These are phyloP conservation scores for Tetramorium parvispinum DNA, from an alignment of 1,140 invertebrate genomes.

Conservation along the genomic window DNA sequence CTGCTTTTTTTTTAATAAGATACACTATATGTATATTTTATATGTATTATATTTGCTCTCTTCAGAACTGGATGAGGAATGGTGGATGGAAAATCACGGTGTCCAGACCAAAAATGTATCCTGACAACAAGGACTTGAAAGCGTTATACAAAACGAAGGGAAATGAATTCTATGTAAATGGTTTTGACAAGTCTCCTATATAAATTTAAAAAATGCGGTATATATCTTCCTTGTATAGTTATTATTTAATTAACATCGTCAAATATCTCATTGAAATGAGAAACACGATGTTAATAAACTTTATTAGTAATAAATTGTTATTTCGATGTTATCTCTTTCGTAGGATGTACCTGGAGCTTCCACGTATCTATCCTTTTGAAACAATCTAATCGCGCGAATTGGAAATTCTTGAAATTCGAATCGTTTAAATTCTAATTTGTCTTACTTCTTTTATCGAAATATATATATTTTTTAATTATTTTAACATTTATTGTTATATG, in stretches of 20 bases:
- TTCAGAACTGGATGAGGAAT: conserved; percentile 89
- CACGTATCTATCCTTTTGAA: too few relatives aligned
- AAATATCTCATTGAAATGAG: background rate
- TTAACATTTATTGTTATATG: too few relatives aligned
- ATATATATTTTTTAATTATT: too few relatives aligned
- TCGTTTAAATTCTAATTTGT: too few relatives aligned
- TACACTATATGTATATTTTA: conserved; percentile 32
- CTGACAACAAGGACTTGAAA: conserved; percentile 88
- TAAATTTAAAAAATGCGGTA: conserved; percentile 70
- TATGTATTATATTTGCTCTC: conserved; percentile 60
- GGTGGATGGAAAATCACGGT: conserved; percentile 88
- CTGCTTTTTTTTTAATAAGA: background rate
- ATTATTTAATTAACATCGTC: conserved; percentile 18
- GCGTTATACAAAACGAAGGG: conserved; percentile 86
- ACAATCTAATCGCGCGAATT: too few relatives aligned
- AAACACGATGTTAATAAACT: conserved; percentile 14
- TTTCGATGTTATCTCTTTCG: background rate
- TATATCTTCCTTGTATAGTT: background rate
- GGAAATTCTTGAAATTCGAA: too few relatives aligned
- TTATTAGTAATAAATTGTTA: conserved; percentile 14
- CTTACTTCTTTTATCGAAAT: too few relatives aligned
- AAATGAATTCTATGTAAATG: conserved; percentile 89
- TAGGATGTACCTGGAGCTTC: too few relatives aligned
- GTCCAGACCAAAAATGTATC: conserved; percentile 86
- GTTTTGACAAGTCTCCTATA: conserved; percentile 89